Base-by-base conservation (phyloP, 1,140 invertebrate species). In the Phocides pigmalion region DNA sequence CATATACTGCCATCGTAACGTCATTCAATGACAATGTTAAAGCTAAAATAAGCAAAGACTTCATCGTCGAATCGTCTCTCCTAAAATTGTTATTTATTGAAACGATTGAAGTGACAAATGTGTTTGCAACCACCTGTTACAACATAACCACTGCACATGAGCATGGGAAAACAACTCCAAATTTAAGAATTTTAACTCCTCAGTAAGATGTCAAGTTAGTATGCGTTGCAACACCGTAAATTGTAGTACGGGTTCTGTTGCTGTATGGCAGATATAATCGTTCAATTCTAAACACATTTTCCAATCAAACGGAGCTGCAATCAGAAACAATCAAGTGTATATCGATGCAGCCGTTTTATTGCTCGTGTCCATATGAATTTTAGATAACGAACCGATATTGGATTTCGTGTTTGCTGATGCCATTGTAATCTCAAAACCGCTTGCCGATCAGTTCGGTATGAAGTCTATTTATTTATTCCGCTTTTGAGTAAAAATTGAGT, bases 241-340 rank as follows among this genome's bases (percentile, higher is more conserved):
- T n/a, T n/a, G n/a, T n/a, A n/a, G n/a, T n/a, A n/a, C n/a, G n/a
- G n/a, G n/a, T n/a, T n/a, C n/a, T n/a, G n/a, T 3, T 32, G 0
- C 28, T 32, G n/a, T 32, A 11, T 11, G n/a, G 28, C 9, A 20
- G 9, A 11, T 14, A 16, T 56, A 41, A 58, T 46, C 37, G 53
- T 37, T 56, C 28, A 6, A 14, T 56, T 41, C 25, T 35, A n/a
- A 47, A 14, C 41, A 28, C 68, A 66, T 65, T 62, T 59, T 59
- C 58, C 62, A 69, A 72, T 64, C 70, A 76, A 72, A 70, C 68
- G 67, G 63, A 65, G 64, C 59, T 58, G 63, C 72, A 84, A 84
- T 86, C 71, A 79, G 71, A 82, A 84, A 84, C 81, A 87, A 85
- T 84, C 81, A 84, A 79, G 49, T 72, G 66, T 72, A 59, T 76